Base-by-base conservation (phyloP, 2,888 invertebrate species). In the Calameuta idolon region DNA sequence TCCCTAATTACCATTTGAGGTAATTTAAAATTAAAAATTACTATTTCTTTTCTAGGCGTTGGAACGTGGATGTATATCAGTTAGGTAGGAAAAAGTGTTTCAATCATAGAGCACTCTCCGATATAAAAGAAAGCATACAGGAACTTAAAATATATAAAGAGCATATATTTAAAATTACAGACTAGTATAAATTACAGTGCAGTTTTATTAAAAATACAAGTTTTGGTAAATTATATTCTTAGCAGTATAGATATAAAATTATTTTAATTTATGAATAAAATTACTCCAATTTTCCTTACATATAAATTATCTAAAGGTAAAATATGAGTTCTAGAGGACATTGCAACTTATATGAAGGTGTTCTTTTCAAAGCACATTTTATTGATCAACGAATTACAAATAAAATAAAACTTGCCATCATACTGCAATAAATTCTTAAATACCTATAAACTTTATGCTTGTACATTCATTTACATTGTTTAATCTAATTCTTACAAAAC, bases 71-170 rank as follows among this genome's bases (percentile, higher is more conserved):
- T 31, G 90, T 95, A 12, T 94, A 91, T 84, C 91, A 92, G 23
- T 88, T 87, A n/a, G 92, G 92, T 76, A 96, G 96, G 0, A 89
- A 89, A 74, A 97, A 97, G 87, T 91, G 89, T 75, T 93, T 94
- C n/a, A 86, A 90, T 0, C 97, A 98, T 88, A 93, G 97, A 83
- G 95, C 96, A 23, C 86, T 96, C n/a, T 94, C 94, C 86, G 98
- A 98, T 91, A 97, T 99, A 77, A 93, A 93, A 83, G 98, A 98
- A 87, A 97, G 97, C 90, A 95, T 98, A 84, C 90, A 93, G 35
- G 98, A 99, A 92, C 92, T 98, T 34, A 94, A 95, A 87, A 96
- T 95, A 93, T 98, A 97, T 92, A 95, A 94, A 89, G 76, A 84
- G 5, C 75, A 84, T 79, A 75, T 87, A 73, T 88, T 89, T 82